Percentiles rank a stretch among this genome's conserved stretches.
phyloP scores from a whole-genome alignment of 2,888 invertebrate species.

The Glyphotaelius pellucidus region DNA sequence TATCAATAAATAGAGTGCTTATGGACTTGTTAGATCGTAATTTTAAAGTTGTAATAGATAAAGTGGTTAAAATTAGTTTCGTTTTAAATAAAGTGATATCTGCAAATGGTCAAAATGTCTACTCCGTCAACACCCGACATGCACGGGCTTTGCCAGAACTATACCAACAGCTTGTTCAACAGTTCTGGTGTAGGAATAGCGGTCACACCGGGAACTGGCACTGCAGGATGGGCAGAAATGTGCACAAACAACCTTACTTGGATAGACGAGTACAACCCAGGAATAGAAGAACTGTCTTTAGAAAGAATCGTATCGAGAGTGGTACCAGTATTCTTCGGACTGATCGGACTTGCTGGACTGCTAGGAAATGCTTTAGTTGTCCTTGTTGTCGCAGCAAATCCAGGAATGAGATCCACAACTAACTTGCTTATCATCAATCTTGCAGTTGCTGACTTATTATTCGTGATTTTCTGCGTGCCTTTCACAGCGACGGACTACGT shows the following conservation, averaged over 20 bases:
- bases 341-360: slow-evolving; percentile 91
- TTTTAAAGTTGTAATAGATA: not conserved
- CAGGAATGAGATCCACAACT: slow-evolving; percentile 95
- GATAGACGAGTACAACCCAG: slow-evolving; percentile 66
- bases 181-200: not conserved
- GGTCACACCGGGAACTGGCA: slow-evolving; percentile 35
- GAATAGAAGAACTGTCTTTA: slow-evolving; percentile 76
- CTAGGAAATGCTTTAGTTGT: slow-evolving; percentile 94
- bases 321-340: slow-evolving; percentile 89
- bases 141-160: slow-evolving; percentile 49
- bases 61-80: not conserved
- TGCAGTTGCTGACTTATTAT: slow-evolving; percentile 92
- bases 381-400: slow-evolving; percentile 90
- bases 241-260: slow-evolving; percentile 59
- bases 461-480: slow-evolving; percentile 95
- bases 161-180: not conserved
- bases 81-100: not conserved
- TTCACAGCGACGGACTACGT: slow-evolving; percentile 95
- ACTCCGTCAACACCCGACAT: slow-evolving; percentile 40
- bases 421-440: slow-evolving; percentile 94
- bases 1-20: not conserved
- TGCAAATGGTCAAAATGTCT: slow-evolving; percentile 42
- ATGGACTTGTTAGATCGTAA: not conserved
- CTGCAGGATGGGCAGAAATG: slow-evolving; percentile 52
- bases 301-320: slow-evolving; percentile 84